Evolutionary conservation across 2,888 invertebrate species (phyloP), one percentile per base, ranked within the genome.

Genomic region (Xestia rhomboidea): DNA sequence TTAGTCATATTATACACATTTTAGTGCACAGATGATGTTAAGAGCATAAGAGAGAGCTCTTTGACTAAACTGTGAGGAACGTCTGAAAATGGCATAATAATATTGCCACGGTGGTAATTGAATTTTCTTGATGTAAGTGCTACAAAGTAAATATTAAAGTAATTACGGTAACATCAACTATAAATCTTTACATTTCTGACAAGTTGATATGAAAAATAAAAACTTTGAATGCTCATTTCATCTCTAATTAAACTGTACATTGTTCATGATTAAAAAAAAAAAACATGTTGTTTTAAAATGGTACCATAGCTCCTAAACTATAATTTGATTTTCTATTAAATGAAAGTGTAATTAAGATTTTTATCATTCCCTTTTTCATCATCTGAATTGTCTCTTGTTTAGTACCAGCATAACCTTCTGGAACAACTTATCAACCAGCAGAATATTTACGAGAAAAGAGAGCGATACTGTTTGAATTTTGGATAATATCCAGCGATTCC

Each of bases 31-130:
- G 24, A 76, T 34, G 64, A 13, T 38, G 34, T 68, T 64, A 76
- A 76, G 38, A 63, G 46, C 79, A 62, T 27, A 54, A 46, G 69
- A 54, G 46, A 41, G 57, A 68, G 84, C 74, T 84, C 73, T 82
- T 64, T 49, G 74, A 70, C 73, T 70, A 57, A n/a, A 51, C 13
- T 77, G 34, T 44, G 41, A 41, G 27, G n/a, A 24, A 68, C 38
- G 21, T 71, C 11, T 38, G 21, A 41, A 27, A 73, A 62, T 69
- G 66, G 38, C 24, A 46, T 62, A 66, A 41, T 18, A 44, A 66
- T 21, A 49, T 79, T 46, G 38, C 21, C 34, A 60, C 27, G 7
- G 41, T 49, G n/a, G 30, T 54, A 21, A 54, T 34, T 54, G 15
- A 7, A 62, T 49, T 10, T 41, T 41, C 51, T 41, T 49, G 10